Base-by-base conservation (phyloP, 2,113 vertebrate genomes). In the Progne subis region DNA sequence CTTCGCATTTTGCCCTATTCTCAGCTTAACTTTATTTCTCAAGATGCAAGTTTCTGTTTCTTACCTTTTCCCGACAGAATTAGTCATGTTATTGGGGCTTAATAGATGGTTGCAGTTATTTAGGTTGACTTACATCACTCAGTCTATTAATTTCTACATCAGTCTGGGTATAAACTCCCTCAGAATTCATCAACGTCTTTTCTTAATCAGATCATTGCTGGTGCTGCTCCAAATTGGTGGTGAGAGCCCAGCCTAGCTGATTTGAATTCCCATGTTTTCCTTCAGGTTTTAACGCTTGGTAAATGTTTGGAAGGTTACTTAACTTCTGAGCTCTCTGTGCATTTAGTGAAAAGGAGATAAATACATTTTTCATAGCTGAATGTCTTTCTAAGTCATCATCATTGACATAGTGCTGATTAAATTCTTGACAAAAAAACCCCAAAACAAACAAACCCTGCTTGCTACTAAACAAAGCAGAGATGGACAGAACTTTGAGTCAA, bases 41-140 rank as follows among this genome's bases (percentile, higher is more conserved):
- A 6, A 57, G 70, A 14, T 75, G 44, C 34, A 67, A 47, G 31
- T 81, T 90, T 87, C 75, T 80, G 53, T 93, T 92, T 82, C 71
- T 86, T 92, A 82, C 37, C 46, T 82, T 94, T 93, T 94, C 37
- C 75, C 32, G 5, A 14, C 70, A 53, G 37, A 68, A 11, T 95
- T 91, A 90, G 20, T 95, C 87, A 83, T 37, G 20, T 67, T 86
- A 34, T 9, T 31, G 68, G 50, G 24, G 15, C 32, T 77, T 87
- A 92, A 84, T 53, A 57, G 74, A 25, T 3, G 5, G 50, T 71
- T 90, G 55, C 50, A 78, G 81, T 82, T 81, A 39, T 5, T 95
- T 80, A 43, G 46, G 79, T 79, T 88, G 67, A 67, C 82, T 95
- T 97, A 7, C 84, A 77, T 95, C 85, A 92, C 63, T 94, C 37